Conservation (phyloP, 92 coral and sea anemone genomes). For the Isaurus tuberculatus region DNA sequence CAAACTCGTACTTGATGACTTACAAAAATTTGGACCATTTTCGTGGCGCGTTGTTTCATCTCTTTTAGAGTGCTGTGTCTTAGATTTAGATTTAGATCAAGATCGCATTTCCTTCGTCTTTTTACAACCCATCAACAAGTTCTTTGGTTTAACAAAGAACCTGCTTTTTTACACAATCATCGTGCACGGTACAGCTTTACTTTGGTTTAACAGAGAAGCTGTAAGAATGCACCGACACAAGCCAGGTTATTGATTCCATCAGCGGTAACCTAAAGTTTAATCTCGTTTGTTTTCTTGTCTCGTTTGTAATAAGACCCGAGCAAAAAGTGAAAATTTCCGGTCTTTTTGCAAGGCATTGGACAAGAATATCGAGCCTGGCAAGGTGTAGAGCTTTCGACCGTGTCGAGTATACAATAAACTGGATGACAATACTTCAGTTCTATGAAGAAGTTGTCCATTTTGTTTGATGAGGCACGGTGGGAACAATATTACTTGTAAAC, state of each 20-base stretch:
- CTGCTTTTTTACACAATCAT: background rate
- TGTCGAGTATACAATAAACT: background rate
- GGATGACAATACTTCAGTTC: constrained; percentile 9
- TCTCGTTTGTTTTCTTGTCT: background rate
- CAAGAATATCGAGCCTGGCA: background rate
- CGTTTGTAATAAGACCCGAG: background rate
- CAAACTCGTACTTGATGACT: background rate
- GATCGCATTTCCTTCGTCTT: constrained; percentile 2
- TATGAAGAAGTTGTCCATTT: background rate
- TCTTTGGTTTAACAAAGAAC: constrained; percentile 22
- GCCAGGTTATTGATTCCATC: background rate
- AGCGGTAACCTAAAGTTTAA: background rate
- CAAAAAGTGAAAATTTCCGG: background rate
- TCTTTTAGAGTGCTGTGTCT: background rate
- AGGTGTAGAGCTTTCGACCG: background rate
- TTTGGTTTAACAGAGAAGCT: constrained; percentile 44
- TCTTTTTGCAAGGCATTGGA: background rate
- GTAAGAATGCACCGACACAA: background rate
- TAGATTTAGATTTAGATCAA: background rate
- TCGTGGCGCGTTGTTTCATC: constrained; percentile 5
- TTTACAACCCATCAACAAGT: constrained; percentile 27
- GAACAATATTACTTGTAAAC: background rate
- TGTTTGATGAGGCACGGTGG: background rate
- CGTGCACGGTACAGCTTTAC: constrained; percentile 10
- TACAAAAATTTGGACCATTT: background rate